Evolutionary conservation across 2,113 vertebrate genomes (phyloP).

Genomic region (Butorides virescens): DNA sequence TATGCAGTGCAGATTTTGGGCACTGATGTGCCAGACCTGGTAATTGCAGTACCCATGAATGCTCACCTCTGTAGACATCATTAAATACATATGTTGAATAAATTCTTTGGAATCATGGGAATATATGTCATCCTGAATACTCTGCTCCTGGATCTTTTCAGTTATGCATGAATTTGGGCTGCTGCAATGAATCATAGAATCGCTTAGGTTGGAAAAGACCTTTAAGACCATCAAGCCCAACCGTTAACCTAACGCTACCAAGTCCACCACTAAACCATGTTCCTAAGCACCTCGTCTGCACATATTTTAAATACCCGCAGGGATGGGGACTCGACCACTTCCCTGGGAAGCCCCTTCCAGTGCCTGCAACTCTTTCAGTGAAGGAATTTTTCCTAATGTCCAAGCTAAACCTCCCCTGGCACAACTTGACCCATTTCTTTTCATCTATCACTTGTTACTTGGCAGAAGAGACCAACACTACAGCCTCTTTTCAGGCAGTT

Average conservation of each 20-base stretch:
- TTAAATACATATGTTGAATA: background rate
- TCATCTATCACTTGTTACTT: background rate
- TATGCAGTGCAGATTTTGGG: background rate
- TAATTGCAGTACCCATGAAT: background rate
- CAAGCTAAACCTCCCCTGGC: background rate
- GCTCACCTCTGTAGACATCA: background rate
- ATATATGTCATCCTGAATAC: background rate
- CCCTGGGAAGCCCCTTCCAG: background rate
- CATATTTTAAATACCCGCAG: background rate
- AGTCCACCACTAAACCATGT: background rate
- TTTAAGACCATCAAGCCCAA: background rate
- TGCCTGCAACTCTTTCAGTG: background rate
- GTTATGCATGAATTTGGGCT: background rate
- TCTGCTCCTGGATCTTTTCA: background rate
- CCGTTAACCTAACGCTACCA: background rate
- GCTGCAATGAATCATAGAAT: background rate
- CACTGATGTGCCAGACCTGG: rapidly evolving
- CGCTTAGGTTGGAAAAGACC: background rate
- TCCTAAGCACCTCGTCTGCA: background rate
- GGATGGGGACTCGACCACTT: background rate
- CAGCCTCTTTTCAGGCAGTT: background rate
- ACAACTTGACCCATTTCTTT: background rate
- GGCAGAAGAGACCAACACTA: background rate
- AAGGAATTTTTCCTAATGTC: background rate
- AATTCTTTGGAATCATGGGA: background rate